Percentiles rank a stretch among this genome's conserved stretches.
Conservation (phyloP, 2,888 invertebrate species). For the Zele albiditarsus region DNA sequence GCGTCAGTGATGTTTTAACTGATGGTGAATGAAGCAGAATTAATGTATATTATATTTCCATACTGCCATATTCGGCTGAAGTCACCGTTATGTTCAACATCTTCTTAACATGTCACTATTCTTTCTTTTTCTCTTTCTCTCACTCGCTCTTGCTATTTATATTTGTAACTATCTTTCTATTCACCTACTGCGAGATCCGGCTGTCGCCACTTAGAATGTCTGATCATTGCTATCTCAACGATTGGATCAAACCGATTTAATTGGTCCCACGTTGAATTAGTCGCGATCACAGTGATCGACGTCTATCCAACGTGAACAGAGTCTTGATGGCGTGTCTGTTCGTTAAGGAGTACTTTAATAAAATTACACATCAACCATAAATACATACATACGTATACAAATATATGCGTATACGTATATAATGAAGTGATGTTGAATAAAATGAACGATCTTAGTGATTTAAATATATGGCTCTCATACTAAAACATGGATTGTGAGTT, state of each 20-base stretch:
- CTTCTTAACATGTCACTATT: slow-evolving; percentile 3
- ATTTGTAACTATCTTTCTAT: neutral
- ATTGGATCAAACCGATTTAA: slow-evolving; percentile 30
- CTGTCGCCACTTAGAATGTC: slow-evolving; percentile 27
- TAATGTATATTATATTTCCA: slow-evolving; percentile 8
- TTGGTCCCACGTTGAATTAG: slow-evolving; percentile 39
- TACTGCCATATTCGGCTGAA: slow-evolving; percentile 1
- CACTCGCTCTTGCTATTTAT: slow-evolving; percentile 2
- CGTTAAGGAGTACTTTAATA: neutral
- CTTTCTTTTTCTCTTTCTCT: neutral
- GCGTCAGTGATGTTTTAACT: slow-evolving; percentile 27
- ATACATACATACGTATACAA: neutral
- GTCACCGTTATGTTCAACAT: slow-evolving; percentile 18
- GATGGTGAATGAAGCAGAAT: slow-evolving; percentile 12
- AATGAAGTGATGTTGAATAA: too few relatives aligned
- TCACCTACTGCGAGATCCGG: slow-evolving; percentile 8
- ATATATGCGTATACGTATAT: neutral
- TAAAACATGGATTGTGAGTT: too few relatives aligned
- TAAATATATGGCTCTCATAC: too few relatives aligned
- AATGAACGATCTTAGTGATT: too few relatives aligned
- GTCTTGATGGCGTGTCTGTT: neutral
- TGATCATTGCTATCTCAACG: slow-evolving; percentile 30
- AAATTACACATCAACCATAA: slow-evolving; percentile 9
- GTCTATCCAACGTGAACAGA: neutral
- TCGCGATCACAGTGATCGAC: slow-evolving; percentile 21